A percentile compares a stretch with the other conserved stretches of the same genome.
These are phyloP conservation scores for Leucoptera coffeella DNA, from an alignment of 2,888 invertebrate genomes.

Conservation along the genomic window DNA sequence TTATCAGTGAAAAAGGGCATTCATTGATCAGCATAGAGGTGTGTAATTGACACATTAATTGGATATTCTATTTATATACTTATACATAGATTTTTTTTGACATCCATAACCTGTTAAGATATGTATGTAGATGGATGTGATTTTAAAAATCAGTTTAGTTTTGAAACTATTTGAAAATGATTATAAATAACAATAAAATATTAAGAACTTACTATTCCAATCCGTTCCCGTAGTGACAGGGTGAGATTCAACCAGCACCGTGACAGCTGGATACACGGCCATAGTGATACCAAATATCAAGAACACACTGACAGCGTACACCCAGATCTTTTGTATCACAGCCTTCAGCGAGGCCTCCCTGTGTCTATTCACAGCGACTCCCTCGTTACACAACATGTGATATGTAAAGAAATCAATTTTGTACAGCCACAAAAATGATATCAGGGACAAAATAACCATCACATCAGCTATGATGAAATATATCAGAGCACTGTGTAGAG, in stretches of 20 bases:
- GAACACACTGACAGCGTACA: constrained; percentile 70
- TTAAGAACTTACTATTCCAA: constrained; percentile 81
- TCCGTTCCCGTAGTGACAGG: constrained; percentile 59
- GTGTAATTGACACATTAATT: no score
- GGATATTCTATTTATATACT: no score
- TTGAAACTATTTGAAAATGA: background rate
- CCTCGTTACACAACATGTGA: constrained; percentile 38
- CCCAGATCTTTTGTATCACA: constrained; percentile 73
- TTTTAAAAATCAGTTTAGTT: no score
- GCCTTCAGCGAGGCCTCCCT: constrained; percentile 36
- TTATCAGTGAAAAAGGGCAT: no score
- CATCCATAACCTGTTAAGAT: no score
- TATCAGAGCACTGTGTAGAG: constrained; percentile 75
- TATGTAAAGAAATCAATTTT: constrained; percentile 70
- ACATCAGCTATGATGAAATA: constrained; percentile 85
- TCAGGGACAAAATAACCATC: constrained; percentile 63
- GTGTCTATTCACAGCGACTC: constrained; percentile 29
- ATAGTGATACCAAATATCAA: constrained; percentile 76
- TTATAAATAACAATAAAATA: background rate
- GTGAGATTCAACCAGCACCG: constrained; percentile 77
- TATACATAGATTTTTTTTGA: background rate
- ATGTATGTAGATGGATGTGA: no score
- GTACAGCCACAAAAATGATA: constrained; percentile 65
- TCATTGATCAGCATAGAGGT: no score
- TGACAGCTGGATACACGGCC: constrained; percentile 81